Base-by-base conservation (phyloP, 2,888 invertebrate species). In the Aphodius granarius region DNA sequence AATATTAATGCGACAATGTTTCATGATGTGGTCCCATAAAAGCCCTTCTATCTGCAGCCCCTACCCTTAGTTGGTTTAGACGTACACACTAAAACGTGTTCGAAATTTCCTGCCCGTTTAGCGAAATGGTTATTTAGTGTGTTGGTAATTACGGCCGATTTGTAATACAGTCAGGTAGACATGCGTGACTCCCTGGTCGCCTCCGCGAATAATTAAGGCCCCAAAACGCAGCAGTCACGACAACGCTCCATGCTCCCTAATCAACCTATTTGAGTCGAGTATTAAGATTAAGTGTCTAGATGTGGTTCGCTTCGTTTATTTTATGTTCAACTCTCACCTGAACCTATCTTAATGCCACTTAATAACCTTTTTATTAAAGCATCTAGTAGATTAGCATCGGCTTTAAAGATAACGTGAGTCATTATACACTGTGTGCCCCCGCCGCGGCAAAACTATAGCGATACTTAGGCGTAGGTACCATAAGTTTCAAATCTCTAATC, bases 81-180 rank as follows among this genome's bases (percentile, higher is more conserved):
- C 19, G 18, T 64, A 65, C 71, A 71, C 64, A 71, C 65, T 71
- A 71, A 66, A 66, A 75, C 75, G 66, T 72, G 75, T 71, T 75
- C 23, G 75, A 75, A 75, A 75, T 75, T 72, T 72, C 72, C 62
- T 66, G 75, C 13, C 43, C 66, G 66, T 72, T 71, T 75, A 75
- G 65, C 71, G 71, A 64, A 75, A 75, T 75, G 64, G 72, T 71
- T 75, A 72, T 70, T 75, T 73, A 65, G 66, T 73, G 71, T 68
- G 63, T 75, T 73, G 66, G 73, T 73, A 76, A 76, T 76, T 73
- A 64, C 70, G 65, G 73, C 18, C 73, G 63, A 72, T 76, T 76
- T 71, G 73, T 76, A 76, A 71, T 76, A 73, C 62, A 70, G 76
- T 73, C 76, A 76, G 73, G 76, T 76, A 73, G 73, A 73, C 17